Evolutionary conservation across 1,140 invertebrate genomes (phyloP), one percentile per base, ranked within the genome.

Genomic region (Pseudomyrmex pallidus): DNA sequence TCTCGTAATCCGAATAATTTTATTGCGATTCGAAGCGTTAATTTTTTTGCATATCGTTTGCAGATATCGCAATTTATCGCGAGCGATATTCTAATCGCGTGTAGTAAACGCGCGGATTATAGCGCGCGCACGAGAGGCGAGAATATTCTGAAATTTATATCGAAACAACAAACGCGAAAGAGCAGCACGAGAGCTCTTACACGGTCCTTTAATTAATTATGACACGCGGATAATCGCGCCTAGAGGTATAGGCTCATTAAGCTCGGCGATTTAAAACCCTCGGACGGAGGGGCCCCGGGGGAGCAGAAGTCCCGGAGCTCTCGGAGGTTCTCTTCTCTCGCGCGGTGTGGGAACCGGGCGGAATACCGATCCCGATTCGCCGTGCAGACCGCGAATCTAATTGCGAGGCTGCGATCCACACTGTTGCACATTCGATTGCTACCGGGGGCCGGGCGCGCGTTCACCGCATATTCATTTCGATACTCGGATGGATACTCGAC

Each of bases 401-500:
- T 80, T 80, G 66, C 76, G 74, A 52, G 61, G 61, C 74, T 48
- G 52, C 74, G 76, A 80, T 80, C 66, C 76, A 80, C 76, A 80
- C 76, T 50, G 76, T 80, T 80, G 76, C 76, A 80, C 76, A 80
- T 80, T 80, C 76, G 76, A 80, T 80, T 80, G 54, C 76, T 80
- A 80, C 76, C 66, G 76, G 22, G 13, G 62, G 57, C 57, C 67
- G 67, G 35, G 35, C 35, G 54, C 67, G 76, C 72, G 35, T 72
- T 17, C 66, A 20, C 52, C 66, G 76, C 76, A 80, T 56, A 66
- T 70, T 80, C 54, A 80, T 80, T 80, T 80, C 20, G 48, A 80
- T 80, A 80, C 76, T 72, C 50, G 44, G 62, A 20, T 44, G 56
- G 22, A 15, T 25, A 25, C 20, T 15, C 52, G 35, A 17, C 13